These are phyloP conservation scores for Athrips mouffetella DNA, from an alignment of 2,888 invertebrate species.

Conservation along the genomic window DNA sequence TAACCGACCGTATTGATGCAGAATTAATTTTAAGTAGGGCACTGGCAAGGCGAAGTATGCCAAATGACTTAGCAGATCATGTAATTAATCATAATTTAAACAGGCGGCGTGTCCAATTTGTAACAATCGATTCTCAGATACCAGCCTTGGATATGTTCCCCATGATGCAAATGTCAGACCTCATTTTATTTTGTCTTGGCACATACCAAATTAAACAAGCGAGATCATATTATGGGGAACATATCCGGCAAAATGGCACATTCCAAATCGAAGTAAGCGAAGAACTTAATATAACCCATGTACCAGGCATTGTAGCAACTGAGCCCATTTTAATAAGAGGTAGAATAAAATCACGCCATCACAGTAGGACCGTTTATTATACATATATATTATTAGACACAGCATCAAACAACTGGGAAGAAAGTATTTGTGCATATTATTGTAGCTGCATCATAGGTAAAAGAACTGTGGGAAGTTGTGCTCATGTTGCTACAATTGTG, in stretches of 20 bases:
- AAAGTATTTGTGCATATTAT: background rate
- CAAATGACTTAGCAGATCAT: background rate
- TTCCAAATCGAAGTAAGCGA: background rate
- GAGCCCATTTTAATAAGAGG: background rate
- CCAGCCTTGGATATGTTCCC: conserved; percentile 5
- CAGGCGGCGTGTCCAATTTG: background rate
- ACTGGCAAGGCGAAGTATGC: background rate
- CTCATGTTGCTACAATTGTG: background rate
- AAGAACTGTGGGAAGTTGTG: background rate
- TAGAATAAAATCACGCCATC: background rate
- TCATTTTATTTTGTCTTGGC: background rate
- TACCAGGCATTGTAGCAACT: background rate
- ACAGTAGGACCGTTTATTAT: background rate
- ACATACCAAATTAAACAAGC: conserved; percentile 8
- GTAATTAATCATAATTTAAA: background rate
- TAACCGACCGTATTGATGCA: conserved; percentile 3
- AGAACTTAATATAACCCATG: background rate
- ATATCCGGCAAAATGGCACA: background rate
- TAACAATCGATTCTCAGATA: background rate
- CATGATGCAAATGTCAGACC: background rate
- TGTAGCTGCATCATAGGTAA: background rate
- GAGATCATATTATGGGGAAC: conserved; percentile 4
- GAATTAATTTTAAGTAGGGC: background rate
- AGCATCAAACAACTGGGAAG: background rate
- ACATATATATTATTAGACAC: conserved; percentile 5